Evolutionary conservation across 2,797 vertebrate genomes (phyloP).

Genomic region (Semotilus atromaculatus): DNA sequence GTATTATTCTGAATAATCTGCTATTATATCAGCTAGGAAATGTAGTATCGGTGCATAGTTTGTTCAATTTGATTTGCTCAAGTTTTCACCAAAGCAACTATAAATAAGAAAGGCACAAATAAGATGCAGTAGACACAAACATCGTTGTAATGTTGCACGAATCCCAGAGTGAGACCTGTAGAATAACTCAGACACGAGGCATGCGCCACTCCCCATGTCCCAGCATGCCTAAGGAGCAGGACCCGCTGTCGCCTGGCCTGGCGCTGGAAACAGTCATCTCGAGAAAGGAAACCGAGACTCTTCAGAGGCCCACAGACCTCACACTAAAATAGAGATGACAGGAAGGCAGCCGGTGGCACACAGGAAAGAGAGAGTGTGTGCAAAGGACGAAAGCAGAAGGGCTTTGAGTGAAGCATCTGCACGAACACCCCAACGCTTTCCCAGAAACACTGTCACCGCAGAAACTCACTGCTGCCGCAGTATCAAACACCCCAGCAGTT

Average conservation of each 20-base stretch:
- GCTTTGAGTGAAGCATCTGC: slow-evolving; percentile 38
- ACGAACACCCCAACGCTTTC: not conserved
- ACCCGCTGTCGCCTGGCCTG: not conserved
- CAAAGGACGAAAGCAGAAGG: slow-evolving; percentile 6
- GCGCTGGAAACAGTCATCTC: slow-evolving; percentile 44
- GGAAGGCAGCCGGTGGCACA: slow-evolving; percentile 41
- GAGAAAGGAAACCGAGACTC: slow-evolving; percentile 46
- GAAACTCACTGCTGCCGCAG: not conserved
- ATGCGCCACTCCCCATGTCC: slow-evolving; percentile 16
- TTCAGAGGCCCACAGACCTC: not conserved
- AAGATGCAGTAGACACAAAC: not conserved
- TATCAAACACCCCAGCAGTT: slow-evolving; percentile 24
- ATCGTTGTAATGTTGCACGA: not conserved
- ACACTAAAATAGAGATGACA: slow-evolving; percentile 34
- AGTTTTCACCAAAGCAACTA: not conserved
- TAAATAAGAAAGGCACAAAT: not conserved
- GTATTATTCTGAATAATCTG: not conserved
- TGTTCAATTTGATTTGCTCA: not conserved
- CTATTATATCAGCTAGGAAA: not conserved
- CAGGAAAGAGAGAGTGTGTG: slow-evolving; percentile 6
- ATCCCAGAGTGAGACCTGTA: not conserved
- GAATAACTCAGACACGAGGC: slow-evolving; percentile 15
- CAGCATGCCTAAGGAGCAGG: slow-evolving; percentile 20
- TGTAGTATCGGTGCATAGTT: not conserved
- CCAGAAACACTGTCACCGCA: slow-evolving; percentile 34